Percentiles rank a stretch among this genome's conserved stretches.
Evolutionary conservation across 2,113 vertebrate species (phyloP).

Genomic region (Hyaena hyaena): DNA sequence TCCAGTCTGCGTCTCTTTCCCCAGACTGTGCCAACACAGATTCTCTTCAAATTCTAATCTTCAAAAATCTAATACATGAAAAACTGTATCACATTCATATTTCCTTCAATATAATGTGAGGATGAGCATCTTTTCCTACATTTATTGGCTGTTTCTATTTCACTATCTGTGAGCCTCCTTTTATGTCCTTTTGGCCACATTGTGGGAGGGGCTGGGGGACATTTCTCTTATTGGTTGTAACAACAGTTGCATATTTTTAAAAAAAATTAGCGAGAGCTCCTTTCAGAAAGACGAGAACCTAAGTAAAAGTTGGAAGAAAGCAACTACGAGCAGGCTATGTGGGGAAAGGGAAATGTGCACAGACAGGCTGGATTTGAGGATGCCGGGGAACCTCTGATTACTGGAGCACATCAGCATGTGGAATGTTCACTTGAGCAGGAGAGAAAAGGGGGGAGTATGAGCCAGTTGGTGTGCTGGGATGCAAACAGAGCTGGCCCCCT

Average conservation of each 20-base stretch:
- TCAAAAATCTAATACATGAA: not conserved
- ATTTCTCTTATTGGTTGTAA: not conserved
- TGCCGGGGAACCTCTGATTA: accelerated
- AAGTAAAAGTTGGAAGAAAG: not conserved
- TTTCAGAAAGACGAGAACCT: not conserved
- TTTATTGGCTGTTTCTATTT: not conserved
- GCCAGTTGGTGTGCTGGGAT: not conserved
- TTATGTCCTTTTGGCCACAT: not conserved
- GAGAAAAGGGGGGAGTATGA: not conserved
- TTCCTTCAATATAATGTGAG: not conserved
- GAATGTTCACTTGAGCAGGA: not conserved
- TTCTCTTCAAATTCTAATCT: conserved; percentile 38
- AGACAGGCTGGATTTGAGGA: not conserved
- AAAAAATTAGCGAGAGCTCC: not conserved
- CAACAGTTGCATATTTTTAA: not conserved
- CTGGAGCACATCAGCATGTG: not conserved
- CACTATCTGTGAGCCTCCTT: not conserved
- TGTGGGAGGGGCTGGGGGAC: not conserved
- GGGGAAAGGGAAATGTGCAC: not conserved
- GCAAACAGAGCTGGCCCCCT: not conserved
- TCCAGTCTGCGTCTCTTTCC: not conserved
- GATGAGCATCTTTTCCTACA: not conserved
- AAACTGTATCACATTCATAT: not conserved
- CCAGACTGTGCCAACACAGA: not conserved
- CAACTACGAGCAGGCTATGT: not conserved